Evolutionary conservation across 2,113 vertebrate genomes (phyloP), one percentile per base, ranked within the genome.

Genomic region (Rhinoderma darwinii): DNA sequence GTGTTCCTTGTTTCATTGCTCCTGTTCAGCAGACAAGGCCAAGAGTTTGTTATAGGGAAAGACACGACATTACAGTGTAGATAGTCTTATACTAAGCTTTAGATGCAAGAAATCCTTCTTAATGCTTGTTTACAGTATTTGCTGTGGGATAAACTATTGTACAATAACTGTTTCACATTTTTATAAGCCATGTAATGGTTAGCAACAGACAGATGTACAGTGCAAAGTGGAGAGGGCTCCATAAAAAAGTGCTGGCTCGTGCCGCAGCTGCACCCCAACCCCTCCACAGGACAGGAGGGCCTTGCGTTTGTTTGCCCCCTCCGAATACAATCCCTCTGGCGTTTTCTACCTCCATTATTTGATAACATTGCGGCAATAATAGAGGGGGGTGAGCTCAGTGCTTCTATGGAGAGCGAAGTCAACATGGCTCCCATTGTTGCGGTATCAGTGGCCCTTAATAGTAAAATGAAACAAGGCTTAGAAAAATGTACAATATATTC

Each of bases 31-130:
- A 7, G 50, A 59, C 54, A 39, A 74, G 35, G 9, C 76, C 79
- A 37, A 47, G 63, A 82, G 51, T 39, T 81, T 63, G 41, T 14
- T 56, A n/a, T 51, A 56, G n/a, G 77, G 63, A 54, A 61, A 74
- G 72, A 72, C 12, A 20, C 47, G 22, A 51, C 70, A 54, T 17
- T 51, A n/a, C 8, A 20, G 44, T 50, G 84, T 51, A 79, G 59
- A 86, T 70, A 70, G 50, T 41, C 4, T 47, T 70, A 70, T 43
- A 39, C 47, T 25, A 32, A 61, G 25, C 51, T 44, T 37, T 27
- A 39, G 44, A 25, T 70, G 22, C 3, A 4, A 78, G 27, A 27
- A 81, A 35, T 74, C 54, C 37, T 25, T 77, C 41, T 63, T 20
- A 76, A 59, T 1, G 61, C 32, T 32, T 84, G 47, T 18, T 70